Percentiles rank a stretch among this genome's conserved stretches.
These are phyloP conservation scores for Pygoscelis adeliae DNA, from an alignment of 2,113 vertebrate species.

Conservation along the genomic window DNA sequence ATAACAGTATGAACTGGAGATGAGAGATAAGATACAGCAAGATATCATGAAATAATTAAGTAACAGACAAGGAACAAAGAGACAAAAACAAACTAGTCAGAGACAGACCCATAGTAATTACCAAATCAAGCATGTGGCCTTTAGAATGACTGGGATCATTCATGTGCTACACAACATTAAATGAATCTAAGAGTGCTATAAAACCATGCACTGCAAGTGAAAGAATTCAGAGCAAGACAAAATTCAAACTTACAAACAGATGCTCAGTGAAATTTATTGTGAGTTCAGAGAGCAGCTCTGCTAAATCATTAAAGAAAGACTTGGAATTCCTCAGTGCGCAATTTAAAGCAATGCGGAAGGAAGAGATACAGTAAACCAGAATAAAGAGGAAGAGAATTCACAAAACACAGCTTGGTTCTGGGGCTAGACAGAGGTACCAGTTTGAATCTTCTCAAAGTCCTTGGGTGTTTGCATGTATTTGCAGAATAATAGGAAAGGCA, in stretches of 20 bases:
- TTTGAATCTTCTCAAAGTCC: background rate
- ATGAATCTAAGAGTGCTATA: slow-evolving; percentile 66
- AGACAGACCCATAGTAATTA: slow-evolving; percentile 72
- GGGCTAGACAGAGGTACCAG: background rate
- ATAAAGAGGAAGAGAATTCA: background rate
- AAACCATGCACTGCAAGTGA: slow-evolving; percentile 45
- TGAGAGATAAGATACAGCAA: slow-evolving; percentile 42
- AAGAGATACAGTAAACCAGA: slow-evolving; percentile 15
- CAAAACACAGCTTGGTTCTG: slow-evolving; percentile 9
- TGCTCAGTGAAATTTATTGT: slow-evolving; percentile 22
- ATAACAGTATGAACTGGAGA: background rate
- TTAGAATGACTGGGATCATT: slow-evolving; percentile 69
- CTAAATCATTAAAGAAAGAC: slow-evolving; percentile 26
- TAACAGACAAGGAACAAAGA: slow-evolving; percentile 56
- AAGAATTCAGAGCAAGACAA: slow-evolving; percentile 53
- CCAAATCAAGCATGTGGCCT: slow-evolving; percentile 76
- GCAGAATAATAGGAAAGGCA: background rate
- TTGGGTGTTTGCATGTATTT: background rate
- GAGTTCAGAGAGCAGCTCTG: slow-evolving; percentile 32
- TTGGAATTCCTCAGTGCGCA: background rate
- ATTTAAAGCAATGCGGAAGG: background rate
- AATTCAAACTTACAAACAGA: slow-evolving; percentile 46
- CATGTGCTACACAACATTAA: slow-evolving; percentile 74
- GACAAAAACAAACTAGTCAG: slow-evolving; percentile 69
- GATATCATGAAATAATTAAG: slow-evolving; percentile 70